phyloP scores from a whole-genome alignment of 1,140 invertebrate genomes.

The Pissodes strobi region DNA sequence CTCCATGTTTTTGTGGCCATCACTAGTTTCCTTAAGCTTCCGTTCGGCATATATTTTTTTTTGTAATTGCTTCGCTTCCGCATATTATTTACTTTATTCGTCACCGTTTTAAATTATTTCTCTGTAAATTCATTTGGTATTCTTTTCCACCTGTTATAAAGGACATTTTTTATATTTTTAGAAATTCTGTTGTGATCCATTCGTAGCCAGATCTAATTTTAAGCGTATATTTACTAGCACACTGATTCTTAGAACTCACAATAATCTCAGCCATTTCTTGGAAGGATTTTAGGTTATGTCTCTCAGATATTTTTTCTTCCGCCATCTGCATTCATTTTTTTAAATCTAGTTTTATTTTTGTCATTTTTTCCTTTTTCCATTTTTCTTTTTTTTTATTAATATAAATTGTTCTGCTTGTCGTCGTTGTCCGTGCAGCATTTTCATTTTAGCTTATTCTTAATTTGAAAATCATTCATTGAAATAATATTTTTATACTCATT shows the following conservation, averaged over 20 bases:
- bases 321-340: background rate
- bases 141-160: background rate
- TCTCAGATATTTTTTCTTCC: background rate
- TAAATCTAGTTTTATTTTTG: too few relatives aligned
- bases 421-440: background rate
- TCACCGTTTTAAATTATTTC: too few relatives aligned
- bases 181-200: background rate
- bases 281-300: background rate
- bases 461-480: background rate
- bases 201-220: too few relatives aligned
- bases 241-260: too few relatives aligned
- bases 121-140: too few relatives aligned
- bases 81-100: too few relatives aligned
- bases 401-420: background rate
- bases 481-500: background rate
- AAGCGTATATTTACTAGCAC: too few relatives aligned
- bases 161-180: background rate
- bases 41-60: background rate
- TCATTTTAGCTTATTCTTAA: background rate
- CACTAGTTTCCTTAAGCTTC: too few relatives aligned
- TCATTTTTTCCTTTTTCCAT: background rate
- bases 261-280: too few relatives aligned
- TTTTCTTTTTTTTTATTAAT: background rate
- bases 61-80: background rate
- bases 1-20: background rate